Evolutionary conservation across 2,113 vertebrate species (phyloP).

Genomic region (Chloebia gouldiae): DNA sequence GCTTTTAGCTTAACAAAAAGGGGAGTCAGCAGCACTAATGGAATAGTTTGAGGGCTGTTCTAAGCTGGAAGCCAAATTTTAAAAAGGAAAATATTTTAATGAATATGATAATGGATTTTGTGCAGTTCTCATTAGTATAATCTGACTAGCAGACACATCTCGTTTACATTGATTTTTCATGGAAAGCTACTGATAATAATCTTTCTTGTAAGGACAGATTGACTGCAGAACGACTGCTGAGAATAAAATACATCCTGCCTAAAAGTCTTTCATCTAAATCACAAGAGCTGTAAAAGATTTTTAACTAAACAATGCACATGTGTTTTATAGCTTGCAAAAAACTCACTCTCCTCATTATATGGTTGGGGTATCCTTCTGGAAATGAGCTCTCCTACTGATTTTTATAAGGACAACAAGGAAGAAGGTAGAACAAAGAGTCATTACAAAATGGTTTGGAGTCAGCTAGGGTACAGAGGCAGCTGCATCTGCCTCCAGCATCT

Average conservation of each 20-base stretch:
- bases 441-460: not conserved
- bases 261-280: not conserved
- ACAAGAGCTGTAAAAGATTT: not conserved
- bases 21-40: not conserved
- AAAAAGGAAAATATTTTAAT: not conserved
- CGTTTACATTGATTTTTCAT: not conserved
- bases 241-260: not conserved
- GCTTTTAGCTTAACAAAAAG: constrained; percentile 14
- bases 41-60: not conserved
- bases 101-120: not conserved
- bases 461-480: not conserved
- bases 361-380: not conserved
- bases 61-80: not conserved
- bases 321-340: not conserved
- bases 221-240: not conserved
- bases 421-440: not conserved
- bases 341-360: not conserved
- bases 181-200: not conserved
- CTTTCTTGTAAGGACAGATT: not conserved
- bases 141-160: not conserved
- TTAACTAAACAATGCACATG: not conserved
- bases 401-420: not conserved
- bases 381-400: not conserved
- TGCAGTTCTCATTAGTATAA: not conserved
- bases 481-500: not conserved